These are phyloP conservation scores for Ephestia elutella DNA, from an alignment of 1,140 invertebrate species.

Conservation along the genomic window DNA sequence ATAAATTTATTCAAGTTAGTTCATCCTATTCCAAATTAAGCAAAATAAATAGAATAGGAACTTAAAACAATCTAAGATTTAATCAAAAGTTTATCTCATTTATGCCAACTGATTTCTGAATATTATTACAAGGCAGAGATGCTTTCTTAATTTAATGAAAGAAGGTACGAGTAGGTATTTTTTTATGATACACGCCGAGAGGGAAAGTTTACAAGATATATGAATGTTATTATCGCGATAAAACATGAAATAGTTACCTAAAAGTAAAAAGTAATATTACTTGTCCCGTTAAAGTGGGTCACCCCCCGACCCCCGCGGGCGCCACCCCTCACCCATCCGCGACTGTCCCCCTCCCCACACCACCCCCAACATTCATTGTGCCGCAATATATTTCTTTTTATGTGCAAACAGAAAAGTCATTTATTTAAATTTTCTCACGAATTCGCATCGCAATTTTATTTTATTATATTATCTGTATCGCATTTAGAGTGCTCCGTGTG, in stretches of 20 bases:
- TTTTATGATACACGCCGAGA: slow-evolving; percentile 11
- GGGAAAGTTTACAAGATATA: slow-evolving; percentile 30
- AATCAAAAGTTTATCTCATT: slow-evolving; percentile 3
- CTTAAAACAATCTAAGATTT: not conserved
- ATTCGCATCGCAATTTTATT: slow-evolving; percentile 73
- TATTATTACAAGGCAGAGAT: not conserved
- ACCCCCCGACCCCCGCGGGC: slow-evolving; percentile 43
- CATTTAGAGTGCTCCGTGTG: slow-evolving; percentile 62
- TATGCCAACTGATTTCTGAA: not conserved
- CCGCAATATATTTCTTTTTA: slow-evolving; percentile 74
- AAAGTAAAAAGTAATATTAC: slow-evolving; percentile 74
- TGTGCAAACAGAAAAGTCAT: slow-evolving; percentile 74
- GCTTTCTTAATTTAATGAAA: too few relatives aligned
- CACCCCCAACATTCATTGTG: slow-evolving; percentile 70
- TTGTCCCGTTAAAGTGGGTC: slow-evolving; percentile 73
- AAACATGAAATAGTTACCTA: slow-evolving; percentile 73
- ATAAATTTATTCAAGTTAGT: not conserved
- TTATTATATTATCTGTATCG: slow-evolving; percentile 73
- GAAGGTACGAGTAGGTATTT: too few relatives aligned
- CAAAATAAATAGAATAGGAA: slow-evolving; percentile 2
- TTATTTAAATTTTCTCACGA: slow-evolving; percentile 75
- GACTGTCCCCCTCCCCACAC: slow-evolving; percentile 57
- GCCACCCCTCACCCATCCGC: slow-evolving; percentile 54
- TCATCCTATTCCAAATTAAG: not conserved
- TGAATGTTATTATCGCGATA: slow-evolving; percentile 66